A percentile compares a stretch with the other conserved stretches of the same genome.
phyloP scores from a whole-genome alignment of 1,140 invertebrate species.

The Drosophila mauritiana region DNA sequence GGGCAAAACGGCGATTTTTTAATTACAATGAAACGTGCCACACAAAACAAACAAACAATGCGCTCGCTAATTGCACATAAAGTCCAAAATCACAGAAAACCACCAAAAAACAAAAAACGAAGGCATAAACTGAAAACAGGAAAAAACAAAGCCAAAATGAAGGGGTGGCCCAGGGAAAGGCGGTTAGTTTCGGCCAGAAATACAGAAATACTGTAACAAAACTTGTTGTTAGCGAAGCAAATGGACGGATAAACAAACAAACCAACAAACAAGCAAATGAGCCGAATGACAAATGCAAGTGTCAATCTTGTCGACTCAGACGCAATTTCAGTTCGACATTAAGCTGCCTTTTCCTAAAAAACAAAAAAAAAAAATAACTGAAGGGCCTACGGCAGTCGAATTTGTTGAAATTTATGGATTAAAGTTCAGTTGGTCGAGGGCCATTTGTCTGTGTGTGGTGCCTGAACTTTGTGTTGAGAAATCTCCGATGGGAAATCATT shows the following conservation, averaged over 20 bases:
- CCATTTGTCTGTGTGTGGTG: slow-evolving; percentile 32
- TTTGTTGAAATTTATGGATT: slow-evolving; percentile 56
- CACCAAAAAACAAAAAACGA: slow-evolving; percentile 29
- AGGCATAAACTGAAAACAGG: slow-evolving; percentile 44
- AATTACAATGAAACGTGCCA: slow-evolving; percentile 75
- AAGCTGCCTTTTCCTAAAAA: slow-evolving; percentile 57
- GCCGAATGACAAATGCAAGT: slow-evolving; percentile 72
- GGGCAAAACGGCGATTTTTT: slow-evolving; percentile 57
- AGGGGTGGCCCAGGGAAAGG: background rate
- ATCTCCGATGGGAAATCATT: slow-evolving; percentile 3
- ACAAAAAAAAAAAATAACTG: slow-evolving; percentile 15
- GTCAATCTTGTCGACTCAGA: slow-evolving; percentile 49
- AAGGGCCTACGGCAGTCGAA: slow-evolving; percentile 9
- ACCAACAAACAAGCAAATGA: slow-evolving; percentile 58
- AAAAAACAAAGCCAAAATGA: slow-evolving; percentile 31
- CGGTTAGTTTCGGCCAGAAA: background rate
- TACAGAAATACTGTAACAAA: slow-evolving; percentile 57
- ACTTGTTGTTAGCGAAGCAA: slow-evolving; percentile 64
- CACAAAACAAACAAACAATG: slow-evolving; percentile 70
- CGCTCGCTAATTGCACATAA: slow-evolving; percentile 72
- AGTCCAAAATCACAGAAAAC: slow-evolving; percentile 48
- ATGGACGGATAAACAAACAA: slow-evolving; percentile 65
- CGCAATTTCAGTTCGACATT: slow-evolving; percentile 58
- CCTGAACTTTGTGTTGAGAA: slow-evolving; percentile 8
- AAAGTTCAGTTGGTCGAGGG: slow-evolving; percentile 41